Evolutionary conservation across 2,113 vertebrate species (phyloP), one percentile per base, ranked within the genome.

Genomic region (Recurvirostra avosetta): DNA sequence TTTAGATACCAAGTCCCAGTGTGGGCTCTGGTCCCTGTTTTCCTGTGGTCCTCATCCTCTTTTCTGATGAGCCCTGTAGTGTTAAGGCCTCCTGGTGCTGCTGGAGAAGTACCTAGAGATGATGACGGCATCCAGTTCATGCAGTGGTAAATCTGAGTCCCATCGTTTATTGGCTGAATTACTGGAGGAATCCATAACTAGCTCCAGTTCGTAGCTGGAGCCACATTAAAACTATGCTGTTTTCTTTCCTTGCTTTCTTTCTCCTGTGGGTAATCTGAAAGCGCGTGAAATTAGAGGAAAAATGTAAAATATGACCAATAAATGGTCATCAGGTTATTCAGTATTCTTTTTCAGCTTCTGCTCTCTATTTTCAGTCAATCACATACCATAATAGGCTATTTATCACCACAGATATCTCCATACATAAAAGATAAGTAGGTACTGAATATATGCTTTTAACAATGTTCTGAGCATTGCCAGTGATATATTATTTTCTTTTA

Each of bases 401-500:
- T 95, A 72, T 95, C 63, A 89, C 87, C 58, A 30, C 66, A 73
- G 93, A 85, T 94, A 89, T 73, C 81, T 94, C 18, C 94, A 91
- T 72, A 72, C 61, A 90, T 77, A 92, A 96, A 96, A 87, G 59
- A 90, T 95, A 96, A 89, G 47, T 94, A 82, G 89, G 32, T 61
- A 41, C 56, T 68, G 91, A 91, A 90, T 92, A 90, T 92, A 47
- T 85, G 40, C 36, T 92, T 94, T 96, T 86, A 91, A 41, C 81
- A 85, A 45, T 36, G 55, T 61, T 92, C 86, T 56, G 9, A 84
- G 38, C 67, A 3, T 90, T 84, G 78, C 72, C n/a, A 70, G 75
- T n/a, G 63, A 88, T 91, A 15, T n/a, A 87, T 96, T 96, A 79
- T 96, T 97, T 97, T 92, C 95, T 95, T 96, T 92, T 93, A 83